Percentiles rank a stretch among this genome's conserved stretches.
Evolutionary conservation across 2,113 vertebrate genomes (phyloP).

Genomic region (Oreochromis tanganicae): DNA sequence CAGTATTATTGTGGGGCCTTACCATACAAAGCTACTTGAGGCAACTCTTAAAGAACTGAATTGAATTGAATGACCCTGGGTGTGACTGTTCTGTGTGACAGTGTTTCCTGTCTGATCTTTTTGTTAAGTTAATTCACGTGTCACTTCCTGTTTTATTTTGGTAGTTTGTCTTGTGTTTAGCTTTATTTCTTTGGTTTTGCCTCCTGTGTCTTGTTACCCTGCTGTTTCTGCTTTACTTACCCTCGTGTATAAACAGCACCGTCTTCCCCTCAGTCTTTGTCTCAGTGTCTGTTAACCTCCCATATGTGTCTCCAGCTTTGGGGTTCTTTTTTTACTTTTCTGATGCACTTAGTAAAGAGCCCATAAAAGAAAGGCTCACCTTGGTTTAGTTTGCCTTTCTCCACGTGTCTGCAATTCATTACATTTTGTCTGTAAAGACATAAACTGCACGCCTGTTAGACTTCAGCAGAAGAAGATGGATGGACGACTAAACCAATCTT

Average conservation of each 20-base stretch:
- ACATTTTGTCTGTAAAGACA: background rate
- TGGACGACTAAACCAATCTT: background rate
- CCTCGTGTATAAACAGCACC: background rate
- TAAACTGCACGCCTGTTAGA: background rate
- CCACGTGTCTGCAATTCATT: background rate
- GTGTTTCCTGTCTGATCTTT: background rate
- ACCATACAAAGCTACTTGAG: background rate
- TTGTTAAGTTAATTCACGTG: background rate
- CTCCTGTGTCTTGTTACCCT: background rate
- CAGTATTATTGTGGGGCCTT: background rate
- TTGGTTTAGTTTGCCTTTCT: background rate
- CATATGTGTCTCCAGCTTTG: background rate
- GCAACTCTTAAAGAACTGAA: background rate
- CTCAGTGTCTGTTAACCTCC: background rate
- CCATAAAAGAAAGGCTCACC: background rate
- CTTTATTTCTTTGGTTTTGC: background rate
- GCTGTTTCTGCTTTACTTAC: background rate
- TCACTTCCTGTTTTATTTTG: background rate
- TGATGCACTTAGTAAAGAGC: background rate
- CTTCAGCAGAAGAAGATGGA: background rate
- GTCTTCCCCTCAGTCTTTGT: background rate
- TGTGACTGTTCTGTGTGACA: background rate
- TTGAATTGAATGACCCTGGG: background rate
- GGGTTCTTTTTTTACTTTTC: background rate
- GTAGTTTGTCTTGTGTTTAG: background rate